Evolutionary conservation across 23 tunicate genomes (phyloP), one percentile per base, ranked within the genome.

Genomic region (Phallusia fumigata): DNA sequence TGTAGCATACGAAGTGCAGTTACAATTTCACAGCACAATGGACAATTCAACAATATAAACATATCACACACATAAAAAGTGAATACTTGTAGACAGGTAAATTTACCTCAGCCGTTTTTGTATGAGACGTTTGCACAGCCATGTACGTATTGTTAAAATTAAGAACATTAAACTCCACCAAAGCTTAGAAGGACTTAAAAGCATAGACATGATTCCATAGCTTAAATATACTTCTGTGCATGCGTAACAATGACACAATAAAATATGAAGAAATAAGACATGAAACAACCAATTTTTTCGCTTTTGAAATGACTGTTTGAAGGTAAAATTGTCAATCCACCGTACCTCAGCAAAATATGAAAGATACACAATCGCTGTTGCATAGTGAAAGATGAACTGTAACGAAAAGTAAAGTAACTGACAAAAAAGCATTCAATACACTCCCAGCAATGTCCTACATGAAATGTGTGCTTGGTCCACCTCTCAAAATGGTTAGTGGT

Each of bases 121-220:
- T 18, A 77, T 36, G 21, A 12, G 34, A 30, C 31, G 53, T 77
- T 35, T 40, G 19, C 24, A 36, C 19, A 28, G 1, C 80, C 80
- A 77, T 36, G 53, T 77, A 16, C 80, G 47, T 12, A 77, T 6
- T 18, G 80, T 45, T 1, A 77, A 30, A 5, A 19, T 18, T 0
- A 86, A 24, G 10, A 79, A 32, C 65, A 26, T 52, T 19, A 79
- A 2, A 13, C 45, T 34, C 89, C 89, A 86, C 89, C 89, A 86
- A 11, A 80, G 52, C 22, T 40, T 79, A 8, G 82, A 32, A 36
- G 89, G 89, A 44, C 78, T 64, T 30, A 79, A 15, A 47, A 86
- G 30, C 19, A 65, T n/a, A 35, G 89, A 76, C 73, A 79, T 65
- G 26, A 21, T 31, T 16, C 89, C 89, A 79, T 86, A 86, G 0